Base-by-base conservation (phyloP, 2,113 vertebrate genomes). In the Pyrgilauda ruficollis region DNA sequence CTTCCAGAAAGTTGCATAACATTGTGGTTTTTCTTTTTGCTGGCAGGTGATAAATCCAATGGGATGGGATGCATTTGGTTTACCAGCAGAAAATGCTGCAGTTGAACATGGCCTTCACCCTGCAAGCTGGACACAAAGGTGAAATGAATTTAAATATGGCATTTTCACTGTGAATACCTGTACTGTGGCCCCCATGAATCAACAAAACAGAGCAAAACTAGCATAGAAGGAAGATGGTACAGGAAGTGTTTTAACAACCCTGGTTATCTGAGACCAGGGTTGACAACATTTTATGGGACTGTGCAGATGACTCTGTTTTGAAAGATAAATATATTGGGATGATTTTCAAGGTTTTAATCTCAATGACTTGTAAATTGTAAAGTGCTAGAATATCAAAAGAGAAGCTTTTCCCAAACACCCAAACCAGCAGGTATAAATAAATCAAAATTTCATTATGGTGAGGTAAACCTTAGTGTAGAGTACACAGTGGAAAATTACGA, bases 51-150 rank as follows among this genome's bases (percentile, higher is more conserved):
- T 99, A 87, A 99, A 99, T 97, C 99, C 99, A 9, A 99, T 99
- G 98, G 99, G 99, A 31, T 99, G 99, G 99, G 99, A 99, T 15
- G 99, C 99, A 0, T 99, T 99, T 79, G 99, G 99, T 35, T 98
- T 99, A 47, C 99, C 99, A 55, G 99, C 99, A 7, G 99, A 99
- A 97, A 99, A 99, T 28, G 99, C 99, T 28, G 99, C 99, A 16
- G 98, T 99, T 22, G 99, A 99, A 86, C 98, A 98, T 88, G 97
- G 98, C 7, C 97, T 99, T 5, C 98, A 99, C 94, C 99, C 99
- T 23, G 98, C 98, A 89, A 98, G 98, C 39, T 99, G 99, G 99
- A 99, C 99, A 4, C 98, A 97, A 68, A 99, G 98, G 99, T 99
- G 95, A 10, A 43, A 27, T 80, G 3, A 67, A 41, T 30, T 64